A percentile compares a stretch with the other conserved stretches of the same genome.
These are phyloP conservation scores for Rhaphigaster nebulosa DNA, from an alignment of 2,888 invertebrate species.

Conservation along the genomic window DNA sequence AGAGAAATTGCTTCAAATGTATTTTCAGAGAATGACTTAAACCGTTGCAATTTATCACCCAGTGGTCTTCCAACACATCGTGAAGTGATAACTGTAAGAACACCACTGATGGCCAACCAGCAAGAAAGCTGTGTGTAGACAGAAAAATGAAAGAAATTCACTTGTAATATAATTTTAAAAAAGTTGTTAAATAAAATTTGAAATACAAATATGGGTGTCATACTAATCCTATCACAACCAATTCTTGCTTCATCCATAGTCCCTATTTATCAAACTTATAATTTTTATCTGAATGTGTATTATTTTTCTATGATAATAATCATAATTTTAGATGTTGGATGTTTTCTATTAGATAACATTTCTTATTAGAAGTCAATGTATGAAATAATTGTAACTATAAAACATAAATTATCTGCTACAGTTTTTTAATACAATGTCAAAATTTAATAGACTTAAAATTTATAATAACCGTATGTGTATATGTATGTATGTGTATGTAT, in stretches of 20 bases:
- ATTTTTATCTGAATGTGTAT: constrained; percentile 46
- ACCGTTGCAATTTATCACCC: constrained; percentile 68
- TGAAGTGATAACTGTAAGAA: constrained; percentile 80
- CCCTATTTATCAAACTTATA: constrained; percentile 41
- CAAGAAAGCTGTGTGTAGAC: constrained; percentile 79
- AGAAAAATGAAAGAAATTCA: neutral
- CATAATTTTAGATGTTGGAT: constrained; percentile 38
- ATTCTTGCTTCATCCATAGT: constrained; percentile 46
- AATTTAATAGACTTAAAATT: constrained; percentile 37
- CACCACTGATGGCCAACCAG: constrained; percentile 78
- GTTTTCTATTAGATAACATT: constrained; percentile 46
- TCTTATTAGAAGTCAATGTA: constrained; percentile 43
- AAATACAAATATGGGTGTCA: constrained; percentile 43
- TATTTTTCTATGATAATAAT: constrained; percentile 49
- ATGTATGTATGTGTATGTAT: neutral
- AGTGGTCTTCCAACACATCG: constrained; percentile 67
- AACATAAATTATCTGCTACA: constrained; percentile 1
- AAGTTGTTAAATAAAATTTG: constrained; percentile 41
- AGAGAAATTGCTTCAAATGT: constrained; percentile 54
- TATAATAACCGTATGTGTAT: constrained; percentile 10
- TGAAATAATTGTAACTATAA: constrained; percentile 41
- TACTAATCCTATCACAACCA: constrained; percentile 44
- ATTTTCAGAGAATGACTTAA: constrained; percentile 55
- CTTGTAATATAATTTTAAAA: constrained; percentile 43
- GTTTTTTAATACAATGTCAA: constrained; percentile 44